Conservation (phyloP, 1,140 invertebrate species). For the Oncopeltus fasciatus region DNA sequence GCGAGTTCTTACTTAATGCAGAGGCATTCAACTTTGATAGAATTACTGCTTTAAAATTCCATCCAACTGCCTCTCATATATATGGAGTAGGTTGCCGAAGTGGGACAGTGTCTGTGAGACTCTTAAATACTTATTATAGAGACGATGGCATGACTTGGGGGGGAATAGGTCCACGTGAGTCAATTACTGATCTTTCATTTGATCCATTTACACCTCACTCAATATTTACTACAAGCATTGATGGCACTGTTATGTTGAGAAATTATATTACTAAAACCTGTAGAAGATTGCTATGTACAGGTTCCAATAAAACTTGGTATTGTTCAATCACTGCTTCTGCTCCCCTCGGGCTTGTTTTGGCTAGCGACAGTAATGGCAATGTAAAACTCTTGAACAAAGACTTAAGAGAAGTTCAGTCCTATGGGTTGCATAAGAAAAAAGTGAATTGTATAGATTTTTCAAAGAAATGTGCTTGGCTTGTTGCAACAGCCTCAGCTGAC, state of each 20-base stretch:
- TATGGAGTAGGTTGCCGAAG: constrained; percentile 5
- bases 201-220: background rate
- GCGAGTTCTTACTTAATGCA: background rate
- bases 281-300: background rate
- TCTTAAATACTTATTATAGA: background rate
- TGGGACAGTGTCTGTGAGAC: background rate
- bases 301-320: background rate
- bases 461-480: background rate
- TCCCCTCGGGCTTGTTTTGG: constrained; percentile 1
- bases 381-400: constrained; percentile 11
- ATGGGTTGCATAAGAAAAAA: constrained; percentile 15
- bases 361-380: constrained; percentile 11
- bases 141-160: background rate
- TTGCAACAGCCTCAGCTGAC: constrained; percentile 20
- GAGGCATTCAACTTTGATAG: background rate
- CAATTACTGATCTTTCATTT: constrained; percentile 8
- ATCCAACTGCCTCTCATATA: constrained; percentile 2
- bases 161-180: background rate
- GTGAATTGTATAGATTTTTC: constrained; percentile 13
- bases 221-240: constrained; percentile 11
- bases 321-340: constrained; percentile 7
- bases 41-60: constrained; percentile 12
- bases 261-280: background rate
- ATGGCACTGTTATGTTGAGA: constrained; percentile 12
- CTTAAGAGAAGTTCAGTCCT: background rate